These are phyloP conservation scores for Ceyx erithaca DNA, from an alignment of 2,797 vertebrate species.

Conservation along the genomic window DNA sequence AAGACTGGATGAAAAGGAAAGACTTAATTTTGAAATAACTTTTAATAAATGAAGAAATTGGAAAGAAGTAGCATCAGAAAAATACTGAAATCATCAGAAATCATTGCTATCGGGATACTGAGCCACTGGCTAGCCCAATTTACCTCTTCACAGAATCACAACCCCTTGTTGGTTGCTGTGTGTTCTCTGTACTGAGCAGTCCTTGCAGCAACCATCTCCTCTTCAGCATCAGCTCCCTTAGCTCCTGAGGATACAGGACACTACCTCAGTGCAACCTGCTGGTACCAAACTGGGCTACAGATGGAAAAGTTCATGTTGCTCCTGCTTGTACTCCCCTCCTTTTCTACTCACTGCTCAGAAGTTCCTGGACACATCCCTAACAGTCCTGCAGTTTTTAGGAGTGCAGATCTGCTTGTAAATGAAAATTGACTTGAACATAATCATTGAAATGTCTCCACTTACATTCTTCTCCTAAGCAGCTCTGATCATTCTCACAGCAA, in stretches of 20 bases:
- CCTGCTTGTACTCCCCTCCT: neutral
- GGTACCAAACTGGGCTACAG: neutral
- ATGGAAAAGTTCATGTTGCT: neutral
- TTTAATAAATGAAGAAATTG: neutral
- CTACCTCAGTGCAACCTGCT: neutral
- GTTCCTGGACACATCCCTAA: neutral
- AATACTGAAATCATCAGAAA: neutral
- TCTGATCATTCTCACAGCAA: neutral
- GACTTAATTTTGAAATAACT: neutral
- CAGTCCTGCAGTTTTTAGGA: neutral
- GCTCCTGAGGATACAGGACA: rapidly evolving
- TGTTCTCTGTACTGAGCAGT: neutral
- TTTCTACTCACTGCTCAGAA: neutral
- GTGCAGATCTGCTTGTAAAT: neutral
- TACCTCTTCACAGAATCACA: too few species aligned
- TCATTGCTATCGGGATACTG: neutral
- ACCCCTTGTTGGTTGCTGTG: neutral
- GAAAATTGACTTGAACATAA: neutral
- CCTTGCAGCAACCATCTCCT: rapidly evolving
- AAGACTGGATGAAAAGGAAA: neutral
- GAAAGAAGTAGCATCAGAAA: neutral
- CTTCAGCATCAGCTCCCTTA: neutral
- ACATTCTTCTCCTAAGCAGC: neutral
- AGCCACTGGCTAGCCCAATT: neutral
- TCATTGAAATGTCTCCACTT: neutral